Conservation (phyloP, 1,140 invertebrate species). For the Druon quercuslanigerum region DNA sequence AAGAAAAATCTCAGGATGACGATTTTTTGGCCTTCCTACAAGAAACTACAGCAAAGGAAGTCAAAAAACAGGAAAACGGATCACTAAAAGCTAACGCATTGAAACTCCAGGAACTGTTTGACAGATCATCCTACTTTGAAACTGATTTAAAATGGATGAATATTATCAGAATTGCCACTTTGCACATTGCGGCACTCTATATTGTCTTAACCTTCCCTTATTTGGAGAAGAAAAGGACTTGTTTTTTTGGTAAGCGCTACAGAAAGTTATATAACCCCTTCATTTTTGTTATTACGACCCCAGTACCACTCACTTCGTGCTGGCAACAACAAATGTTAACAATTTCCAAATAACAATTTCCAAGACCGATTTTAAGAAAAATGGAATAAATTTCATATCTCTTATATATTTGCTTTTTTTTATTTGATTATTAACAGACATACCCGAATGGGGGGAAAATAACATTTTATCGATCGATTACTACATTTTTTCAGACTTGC, state of each 20-base stretch:
- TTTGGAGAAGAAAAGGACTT: not conserved
- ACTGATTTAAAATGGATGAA: conserved; percentile 47
- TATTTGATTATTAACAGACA: no score
- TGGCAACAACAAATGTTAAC: no score
- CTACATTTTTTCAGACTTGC: no score
- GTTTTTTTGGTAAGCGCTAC: conserved; percentile 38
- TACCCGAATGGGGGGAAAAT: no score
- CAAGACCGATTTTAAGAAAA: no score
- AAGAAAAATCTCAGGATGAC: conserved; percentile 23
- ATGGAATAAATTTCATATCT: no score
- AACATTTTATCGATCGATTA: no score
- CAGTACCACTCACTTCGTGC: no score
- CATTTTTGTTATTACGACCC: no score
- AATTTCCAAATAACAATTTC: no score
- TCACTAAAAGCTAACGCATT: not conserved
- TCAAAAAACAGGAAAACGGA: conserved; percentile 2
- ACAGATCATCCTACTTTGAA: conserved; percentile 33
- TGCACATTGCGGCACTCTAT: conserved; percentile 38
- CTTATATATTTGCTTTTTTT: no score
- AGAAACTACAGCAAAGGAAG: conserved; percentile 36
- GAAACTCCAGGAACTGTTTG: not conserved
- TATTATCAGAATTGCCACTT: conserved; percentile 30
- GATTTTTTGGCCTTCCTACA: conserved; percentile 20
- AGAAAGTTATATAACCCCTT: no score
- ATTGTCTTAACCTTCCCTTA: conserved; percentile 34